Base-by-base conservation (phyloP, 2,797 vertebrate genomes). In the Enteromius mattozi region DNA sequence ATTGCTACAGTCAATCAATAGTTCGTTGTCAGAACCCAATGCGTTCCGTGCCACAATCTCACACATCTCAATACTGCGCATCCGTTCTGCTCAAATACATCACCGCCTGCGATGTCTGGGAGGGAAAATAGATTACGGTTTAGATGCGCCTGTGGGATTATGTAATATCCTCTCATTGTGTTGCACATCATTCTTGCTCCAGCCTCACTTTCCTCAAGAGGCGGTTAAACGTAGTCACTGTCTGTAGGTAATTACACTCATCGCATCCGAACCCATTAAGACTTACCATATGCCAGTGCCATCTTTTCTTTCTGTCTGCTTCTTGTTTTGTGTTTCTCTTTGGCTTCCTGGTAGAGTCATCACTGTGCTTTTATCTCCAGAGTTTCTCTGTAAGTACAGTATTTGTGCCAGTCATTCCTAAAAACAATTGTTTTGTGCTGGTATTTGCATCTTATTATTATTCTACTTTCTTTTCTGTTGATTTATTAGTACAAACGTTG, bases 1-100 rank as follows among this genome's bases (percentile, higher is more conserved):
- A 75, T 75, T 82, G 42, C 59, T 82, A 24, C 70, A 75, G 81
- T 82, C 81, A 82, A 82, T 82, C 81, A 82, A 75, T 82, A 82
- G 81, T 65, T 74, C 19, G 42, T 27, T 75, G 81, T 65, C 70
- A 82, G 70, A 75, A 75, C 3, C 1, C 40, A 63, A 49, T 63
- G 40, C 16, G 14, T 82, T 65, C 13, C 21, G 19, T 63, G 69
- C 37, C 40, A 63, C 21, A 51, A 82, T 61, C 37, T 47, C 69
- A 65, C 81, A 80, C 30, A 24, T 82, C 70, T 65, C 70, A 51
- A 82, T 75, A 75, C 59, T 21, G 49, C 7, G n/a, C 42, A 65
- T 74, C 70, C n/a, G 9, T 61, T 63, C 54, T 49, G 56, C 40
- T 82, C 54, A 47, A 21, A 82, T 82, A 75, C 56, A 82, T 65